Evolutionary conservation across 2,797 vertebrate species (phyloP).

Genomic region (Sparus aurata): DNA sequence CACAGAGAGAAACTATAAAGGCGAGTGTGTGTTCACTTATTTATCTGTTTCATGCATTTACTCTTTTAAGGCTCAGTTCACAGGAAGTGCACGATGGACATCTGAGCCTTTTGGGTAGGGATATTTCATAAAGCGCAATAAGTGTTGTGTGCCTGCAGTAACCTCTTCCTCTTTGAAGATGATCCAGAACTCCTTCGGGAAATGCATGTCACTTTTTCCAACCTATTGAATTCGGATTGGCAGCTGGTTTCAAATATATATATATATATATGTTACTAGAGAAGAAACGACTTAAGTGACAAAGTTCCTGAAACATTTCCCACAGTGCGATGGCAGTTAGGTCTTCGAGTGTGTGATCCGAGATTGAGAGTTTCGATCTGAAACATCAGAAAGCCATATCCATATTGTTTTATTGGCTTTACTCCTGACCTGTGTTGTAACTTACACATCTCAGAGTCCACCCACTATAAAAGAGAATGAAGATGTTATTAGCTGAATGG

Average conservation of each 20-base stretch:
- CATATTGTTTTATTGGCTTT: slow-evolving; percentile 43
- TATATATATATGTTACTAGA: too few relatives aligned
- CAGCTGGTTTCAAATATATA: slow-evolving; percentile 46
- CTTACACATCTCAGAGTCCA: slow-evolving; percentile 32
- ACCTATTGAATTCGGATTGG: slow-evolving; percentile 37
- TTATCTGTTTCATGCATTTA: slow-evolving; percentile 79
- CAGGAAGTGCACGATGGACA: slow-evolving; percentile 67
- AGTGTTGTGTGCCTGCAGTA: slow-evolving; percentile 51
- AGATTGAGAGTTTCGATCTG: slow-evolving; percentile 7
- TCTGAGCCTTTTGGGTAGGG: slow-evolving; percentile 69
- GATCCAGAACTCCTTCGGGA: slow-evolving; percentile 41
- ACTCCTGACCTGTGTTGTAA: slow-evolving; percentile 46
- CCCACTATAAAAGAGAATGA: background rate
- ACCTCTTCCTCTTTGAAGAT: slow-evolving; percentile 48
- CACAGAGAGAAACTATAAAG: slow-evolving; percentile 70
- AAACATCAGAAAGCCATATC: slow-evolving; percentile 16
- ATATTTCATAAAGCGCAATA: slow-evolving; percentile 71
- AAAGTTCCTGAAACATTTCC: slow-evolving; percentile 19
- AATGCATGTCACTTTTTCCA: slow-evolving; percentile 11
- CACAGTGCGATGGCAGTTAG: background rate
- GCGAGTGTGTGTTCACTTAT: slow-evolving; percentile 81
- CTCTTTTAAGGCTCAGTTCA: slow-evolving; percentile 75
- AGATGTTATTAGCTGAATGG: too few relatives aligned
- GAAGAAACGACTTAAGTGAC: slow-evolving; percentile 8
- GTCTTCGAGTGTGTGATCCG: background rate